Conservation (phyloP, 2,888 invertebrate species). For the Latrodectus hesperus region DNA sequence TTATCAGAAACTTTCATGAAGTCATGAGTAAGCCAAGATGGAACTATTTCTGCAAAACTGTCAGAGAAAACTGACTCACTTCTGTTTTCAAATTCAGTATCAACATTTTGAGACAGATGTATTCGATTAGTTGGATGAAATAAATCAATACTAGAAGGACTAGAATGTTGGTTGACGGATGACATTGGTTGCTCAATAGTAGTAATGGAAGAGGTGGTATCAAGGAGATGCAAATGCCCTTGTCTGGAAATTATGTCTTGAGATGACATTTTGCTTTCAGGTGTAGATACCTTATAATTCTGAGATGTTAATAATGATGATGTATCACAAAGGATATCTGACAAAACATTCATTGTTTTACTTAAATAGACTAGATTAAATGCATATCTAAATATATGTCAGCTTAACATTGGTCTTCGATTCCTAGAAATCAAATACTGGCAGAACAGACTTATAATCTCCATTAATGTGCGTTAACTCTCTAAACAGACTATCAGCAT, state of each 20-base stretch:
- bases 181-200: conserved; percentile 39
- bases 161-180: conserved; percentile 31
- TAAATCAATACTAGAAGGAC: conserved; percentile 42
- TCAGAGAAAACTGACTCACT: conserved; percentile 59
- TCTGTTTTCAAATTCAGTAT: conserved; percentile 38
- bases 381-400: conserved; percentile 15
- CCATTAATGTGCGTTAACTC: too few species aligned
- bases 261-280: conserved; percentile 25
- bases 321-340: conserved; percentile 58
- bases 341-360: conserved; percentile 65
- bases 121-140: conserved; percentile 51
- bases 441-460: too few species aligned
- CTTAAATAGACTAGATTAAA: conserved; percentile 51
- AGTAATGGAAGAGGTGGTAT: conserved; percentile 43
- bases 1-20: conserved; percentile 59
- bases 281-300: conserved; percentile 53
- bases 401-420: conserved; percentile 37
- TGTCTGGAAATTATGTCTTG: conserved; percentile 41
- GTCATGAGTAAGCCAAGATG: conserved; percentile 64
- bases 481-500: too few species aligned
- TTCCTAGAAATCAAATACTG: neutral
- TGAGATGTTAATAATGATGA: conserved; percentile 47
- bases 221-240: conserved; percentile 18
- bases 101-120: conserved; percentile 36
- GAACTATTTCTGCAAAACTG: conserved; percentile 61